Evolutionary conservation across 2,888 invertebrate species (phyloP).

Genomic region (Dioctria linearis): DNA sequence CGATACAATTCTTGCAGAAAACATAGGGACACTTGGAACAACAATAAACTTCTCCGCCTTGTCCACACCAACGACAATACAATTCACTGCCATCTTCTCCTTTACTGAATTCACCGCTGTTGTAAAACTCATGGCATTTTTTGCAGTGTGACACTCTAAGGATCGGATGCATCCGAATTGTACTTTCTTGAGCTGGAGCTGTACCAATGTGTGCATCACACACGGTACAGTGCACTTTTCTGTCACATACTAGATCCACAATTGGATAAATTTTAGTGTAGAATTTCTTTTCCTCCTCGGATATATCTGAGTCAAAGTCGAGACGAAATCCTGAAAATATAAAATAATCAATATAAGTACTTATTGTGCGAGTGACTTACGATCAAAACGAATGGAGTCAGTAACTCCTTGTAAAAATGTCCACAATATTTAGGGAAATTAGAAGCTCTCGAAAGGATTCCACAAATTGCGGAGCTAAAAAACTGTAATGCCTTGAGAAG

Average conservation of each 20-base stretch:
- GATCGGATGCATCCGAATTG: conserved; percentile 82
- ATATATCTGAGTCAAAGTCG: conserved; percentile 74
- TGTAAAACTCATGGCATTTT: conserved; percentile 83
- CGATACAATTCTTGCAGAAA: conserved; percentile 85
- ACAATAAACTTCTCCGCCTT: conserved; percentile 84
- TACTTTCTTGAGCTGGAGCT: conserved; percentile 76
- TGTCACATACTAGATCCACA: conserved; percentile 74
- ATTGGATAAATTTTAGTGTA: conserved; percentile 74
- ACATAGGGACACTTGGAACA: conserved; percentile 83
- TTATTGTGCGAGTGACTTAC: too few relatives aligned
- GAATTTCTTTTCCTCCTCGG: conserved; percentile 73
- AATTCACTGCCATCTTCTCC: conserved; percentile 88
- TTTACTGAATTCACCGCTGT: conserved; percentile 86
- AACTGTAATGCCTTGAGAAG: too few relatives aligned
- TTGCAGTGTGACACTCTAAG: conserved; percentile 81
- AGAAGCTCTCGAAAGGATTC: too few relatives aligned
- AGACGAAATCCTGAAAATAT: conserved; percentile 62
- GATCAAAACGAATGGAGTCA: too few relatives aligned
- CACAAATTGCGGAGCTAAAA: too few relatives aligned
- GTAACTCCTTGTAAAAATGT: too few relatives aligned
- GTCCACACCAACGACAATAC: conserved; percentile 88
- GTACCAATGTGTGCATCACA: conserved; percentile 84
- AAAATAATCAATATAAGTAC: not conserved
- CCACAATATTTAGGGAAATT: too few relatives aligned
- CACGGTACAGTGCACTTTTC: conserved; percentile 81